A percentile compares a stretch with the other conserved stretches of the same genome.
These are phyloP conservation scores for Paralichthys olivaceus DNA, from an alignment of 2,113 vertebrate species.

Conservation along the genomic window DNA sequence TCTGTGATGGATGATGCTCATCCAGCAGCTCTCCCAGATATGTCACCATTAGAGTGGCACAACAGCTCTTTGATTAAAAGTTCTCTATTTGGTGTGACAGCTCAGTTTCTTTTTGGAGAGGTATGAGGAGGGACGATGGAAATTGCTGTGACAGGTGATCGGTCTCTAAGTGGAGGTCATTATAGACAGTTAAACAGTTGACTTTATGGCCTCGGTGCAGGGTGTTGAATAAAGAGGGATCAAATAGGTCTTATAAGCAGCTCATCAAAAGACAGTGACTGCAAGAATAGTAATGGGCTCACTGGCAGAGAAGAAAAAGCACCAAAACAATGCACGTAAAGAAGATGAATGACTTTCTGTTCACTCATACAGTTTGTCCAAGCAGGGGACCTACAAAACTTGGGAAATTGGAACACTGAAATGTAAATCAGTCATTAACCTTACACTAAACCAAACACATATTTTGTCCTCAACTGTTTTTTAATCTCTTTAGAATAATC, in stretches of 20 bases:
- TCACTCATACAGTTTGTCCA: too few relatives aligned
- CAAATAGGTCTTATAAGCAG: background rate
- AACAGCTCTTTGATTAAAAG: constrained; percentile 44
- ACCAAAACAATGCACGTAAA: too few relatives aligned
- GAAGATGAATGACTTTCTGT: too few relatives aligned
- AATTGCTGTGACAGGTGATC: constrained; percentile 12
- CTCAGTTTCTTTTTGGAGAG: constrained; percentile 8
- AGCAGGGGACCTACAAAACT: too few relatives aligned
- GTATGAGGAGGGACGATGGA: constrained; percentile 14
- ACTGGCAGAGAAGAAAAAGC: too few relatives aligned
- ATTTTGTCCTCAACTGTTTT: too few relatives aligned
- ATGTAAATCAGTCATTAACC: too few relatives aligned
- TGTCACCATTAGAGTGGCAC: constrained; percentile 18
- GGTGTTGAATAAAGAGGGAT: background rate
- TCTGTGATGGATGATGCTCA: constrained; percentile 31
- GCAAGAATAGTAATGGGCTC: too few relatives aligned
- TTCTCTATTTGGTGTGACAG: constrained; percentile 14
- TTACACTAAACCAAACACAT: too few relatives aligned
- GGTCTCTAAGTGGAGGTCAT: background rate
- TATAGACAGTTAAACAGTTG: background rate
- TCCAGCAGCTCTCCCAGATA: constrained; percentile 25
- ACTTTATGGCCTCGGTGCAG: background rate
- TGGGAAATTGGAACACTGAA: too few relatives aligned
- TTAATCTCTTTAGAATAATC: too few relatives aligned
- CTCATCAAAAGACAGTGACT: background rate